Evolutionary conservation across 1,140 invertebrate genomes (phyloP).

Genomic region (Ceratosolen solmsi): DNA sequence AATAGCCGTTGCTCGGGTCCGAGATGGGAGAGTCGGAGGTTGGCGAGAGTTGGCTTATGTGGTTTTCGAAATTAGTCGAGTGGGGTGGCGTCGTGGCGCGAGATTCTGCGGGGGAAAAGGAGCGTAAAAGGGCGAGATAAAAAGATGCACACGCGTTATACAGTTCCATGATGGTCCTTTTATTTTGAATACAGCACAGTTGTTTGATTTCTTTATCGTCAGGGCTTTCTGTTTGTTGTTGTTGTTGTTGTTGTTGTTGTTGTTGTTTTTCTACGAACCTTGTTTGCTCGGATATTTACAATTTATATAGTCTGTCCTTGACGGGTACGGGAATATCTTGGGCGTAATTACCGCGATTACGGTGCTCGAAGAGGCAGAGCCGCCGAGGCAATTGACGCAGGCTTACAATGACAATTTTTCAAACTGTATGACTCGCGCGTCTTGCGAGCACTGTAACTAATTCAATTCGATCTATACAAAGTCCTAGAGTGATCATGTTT

Average conservation of each 20-base stretch:
- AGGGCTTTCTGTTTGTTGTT: conserved; percentile 53
- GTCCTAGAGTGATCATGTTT: conserved; percentile 15
- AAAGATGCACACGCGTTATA: conserved; percentile 45
- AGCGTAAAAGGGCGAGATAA: neutral
- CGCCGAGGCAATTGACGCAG: neutral
- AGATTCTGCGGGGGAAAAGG: neutral
- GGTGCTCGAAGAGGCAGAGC: conserved; percentile 3
- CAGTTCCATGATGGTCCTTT: conserved; percentile 67
- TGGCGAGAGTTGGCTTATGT: neutral
- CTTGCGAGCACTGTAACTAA: neutral
- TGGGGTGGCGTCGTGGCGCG: no score
- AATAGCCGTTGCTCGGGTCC: neutral
- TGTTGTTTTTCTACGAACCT: no score
- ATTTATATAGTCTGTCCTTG: conserved; percentile 53
- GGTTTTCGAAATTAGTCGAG: conserved; percentile 27
- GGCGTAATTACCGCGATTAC: neutral
- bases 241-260: conserved; percentile 51
- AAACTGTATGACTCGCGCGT: neutral
- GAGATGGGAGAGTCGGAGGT: neutral
- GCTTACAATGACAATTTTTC: neutral
- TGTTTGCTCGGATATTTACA: conserved; percentile 65
- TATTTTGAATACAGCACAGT: conserved; percentile 69
- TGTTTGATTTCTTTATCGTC: conserved; percentile 48
- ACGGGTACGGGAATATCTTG: conserved; percentile 31
- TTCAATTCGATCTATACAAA: conserved; percentile 33